Base-by-base conservation (phyloP, 2,888 invertebrate genomes). In the Drosophila basisetae region DNA sequence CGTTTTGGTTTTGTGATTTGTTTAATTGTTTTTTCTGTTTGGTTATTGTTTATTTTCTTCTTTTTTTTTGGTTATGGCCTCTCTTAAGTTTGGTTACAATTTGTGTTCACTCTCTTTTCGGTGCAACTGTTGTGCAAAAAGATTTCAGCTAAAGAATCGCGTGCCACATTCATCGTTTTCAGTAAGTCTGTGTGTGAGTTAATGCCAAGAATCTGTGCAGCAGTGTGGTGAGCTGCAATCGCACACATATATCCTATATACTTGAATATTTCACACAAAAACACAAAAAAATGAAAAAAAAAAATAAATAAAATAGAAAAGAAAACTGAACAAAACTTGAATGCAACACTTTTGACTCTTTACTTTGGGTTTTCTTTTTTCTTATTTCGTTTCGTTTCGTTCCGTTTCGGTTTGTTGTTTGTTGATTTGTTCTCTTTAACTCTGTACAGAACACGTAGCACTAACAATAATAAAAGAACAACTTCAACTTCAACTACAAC, bases 371-470 rank as follows among this genome's bases (percentile, higher is more conserved):
- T 62, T 52, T 30, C 9, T 56, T 39, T 1, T 72, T 53, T 47
- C 71, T 41, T 28, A 2, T 31, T 9, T 9, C 7, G 13, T 39
- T 55, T 33, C 30, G 16, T 78, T 75, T 53, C 41, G 10, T 18
- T 37, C 62, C 16, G 35, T 73, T 83, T 64, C 18, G 41, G 25
- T 59, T 63, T 69, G 74, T 66, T 60, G 55, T 76, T 77, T 59
- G 71, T 58, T 87, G 61, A 73, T 83, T 73, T 65, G 82, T 76
- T 84, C 58, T 49, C 9, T 58, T n/a, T 47, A 73, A 69, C 58
- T 80, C 62, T 85, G 82, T 84, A 84, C 90, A 87, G 81, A 75
- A 73, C 81, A 69, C 61, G 85, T 90, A 85, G 84, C 78, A 87
- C 72, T 82, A 84, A 79, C 88, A 82, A 64, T 9, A 25, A 25